Percentiles rank a stretch among this genome's conserved stretches.
phyloP scores from a whole-genome alignment of 2,113 vertebrate genomes.

The Laticauda laticaudata region DNA sequence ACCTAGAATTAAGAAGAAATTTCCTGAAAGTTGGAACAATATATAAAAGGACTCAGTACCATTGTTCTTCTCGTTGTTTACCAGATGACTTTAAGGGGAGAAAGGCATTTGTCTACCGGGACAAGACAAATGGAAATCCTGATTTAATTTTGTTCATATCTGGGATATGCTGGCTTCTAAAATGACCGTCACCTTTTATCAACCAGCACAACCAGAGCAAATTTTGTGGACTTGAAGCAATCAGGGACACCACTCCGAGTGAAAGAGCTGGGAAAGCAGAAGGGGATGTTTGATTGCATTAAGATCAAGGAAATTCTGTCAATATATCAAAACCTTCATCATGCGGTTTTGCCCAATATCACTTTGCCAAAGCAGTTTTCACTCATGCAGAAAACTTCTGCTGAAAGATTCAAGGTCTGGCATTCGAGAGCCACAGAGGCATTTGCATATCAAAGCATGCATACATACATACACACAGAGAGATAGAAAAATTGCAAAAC shows the following conservation, averaged over 20 bases:
- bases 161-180: constrained; percentile 51
- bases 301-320: constrained; percentile 51
- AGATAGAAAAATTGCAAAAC: not conserved
- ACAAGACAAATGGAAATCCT: constrained; percentile 44
- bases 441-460: not conserved
- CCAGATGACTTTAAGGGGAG: not conserved
- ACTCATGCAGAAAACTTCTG: constrained; percentile 51
- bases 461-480: not conserved
- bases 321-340: constrained; percentile 47
- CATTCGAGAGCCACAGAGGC: constrained; percentile 24
- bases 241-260: constrained; percentile 52
- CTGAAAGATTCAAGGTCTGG: constrained; percentile 47
- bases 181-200: constrained; percentile 56
- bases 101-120: constrained; percentile 18
- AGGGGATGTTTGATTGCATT: constrained; percentile 61
- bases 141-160: constrained; percentile 55
- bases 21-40: too few species aligned
- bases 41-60: too few species aligned
- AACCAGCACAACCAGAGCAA: constrained; percentile 43
- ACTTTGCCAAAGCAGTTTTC: constrained; percentile 62
- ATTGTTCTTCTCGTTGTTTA: not conserved
- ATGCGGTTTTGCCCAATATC: constrained; percentile 47
- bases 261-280: constrained; percentile 60
- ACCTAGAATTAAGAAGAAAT: too few species aligned
- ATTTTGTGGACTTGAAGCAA: constrained; percentile 60